Conservation (phyloP, 2,888 invertebrate species). For the Meandrusa payeni region DNA sequence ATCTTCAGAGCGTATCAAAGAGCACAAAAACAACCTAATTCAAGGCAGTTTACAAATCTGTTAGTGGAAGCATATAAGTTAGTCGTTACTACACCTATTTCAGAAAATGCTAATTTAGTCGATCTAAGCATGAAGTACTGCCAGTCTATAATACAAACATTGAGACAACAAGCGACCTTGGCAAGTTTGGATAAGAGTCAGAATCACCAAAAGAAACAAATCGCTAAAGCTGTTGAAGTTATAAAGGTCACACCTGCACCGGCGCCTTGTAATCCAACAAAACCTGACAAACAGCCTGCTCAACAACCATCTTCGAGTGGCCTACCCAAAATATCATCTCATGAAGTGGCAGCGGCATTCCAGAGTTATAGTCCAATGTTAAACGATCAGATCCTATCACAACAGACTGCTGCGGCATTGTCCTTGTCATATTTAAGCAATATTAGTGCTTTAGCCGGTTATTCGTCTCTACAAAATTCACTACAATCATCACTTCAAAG, state of each 20-base stretch:
- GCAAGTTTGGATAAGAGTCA: slow-evolving; percentile 60
- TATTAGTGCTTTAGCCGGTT: slow-evolving; percentile 58
- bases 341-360: slow-evolving; percentile 62
- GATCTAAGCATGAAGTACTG: slow-evolving; percentile 87
- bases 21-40: slow-evolving; percentile 82
- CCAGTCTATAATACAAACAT: slow-evolving; percentile 80
- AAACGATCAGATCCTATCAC: slow-evolving; percentile 56
- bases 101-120: slow-evolving; percentile 82
- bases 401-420: slow-evolving; percentile 63
- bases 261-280: slow-evolving; percentile 32
- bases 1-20: slow-evolving; percentile 86
- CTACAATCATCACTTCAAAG: slow-evolving; percentile 51
- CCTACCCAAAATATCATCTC: slow-evolving; percentile 58
- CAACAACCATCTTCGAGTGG: slow-evolving; percentile 33
- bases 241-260: slow-evolving; percentile 41
- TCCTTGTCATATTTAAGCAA: slow-evolving; percentile 61
- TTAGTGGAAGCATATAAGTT: slow-evolving; percentile 86
- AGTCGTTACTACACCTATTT: slow-evolving; percentile 80
- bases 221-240: slow-evolving; percentile 40
- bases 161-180: slow-evolving; percentile 77
- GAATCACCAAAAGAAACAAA: slow-evolving; percentile 60
- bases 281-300: slow-evolving; percentile 43
- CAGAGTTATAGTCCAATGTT: slow-evolving; percentile 64
- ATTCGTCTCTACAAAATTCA: slow-evolving; percentile 50
- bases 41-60: slow-evolving; percentile 83